phyloP scores from a whole-genome alignment of 1,140 invertebrate genomes.

The Melipona quadrifasciata region DNA sequence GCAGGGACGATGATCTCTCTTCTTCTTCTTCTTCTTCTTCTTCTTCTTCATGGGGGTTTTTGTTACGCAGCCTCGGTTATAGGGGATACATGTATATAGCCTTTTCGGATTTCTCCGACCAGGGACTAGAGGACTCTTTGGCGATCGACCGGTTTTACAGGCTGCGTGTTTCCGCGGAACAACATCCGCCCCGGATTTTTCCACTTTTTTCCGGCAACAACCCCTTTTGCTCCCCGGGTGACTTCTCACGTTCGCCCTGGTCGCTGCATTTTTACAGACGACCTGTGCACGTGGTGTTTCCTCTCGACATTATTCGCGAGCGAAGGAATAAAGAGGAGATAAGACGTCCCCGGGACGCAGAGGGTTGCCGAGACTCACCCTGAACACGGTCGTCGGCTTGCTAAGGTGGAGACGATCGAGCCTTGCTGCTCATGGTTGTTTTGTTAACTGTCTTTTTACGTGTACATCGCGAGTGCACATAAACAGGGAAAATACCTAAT shows the following conservation, averaged over 20 bases:
- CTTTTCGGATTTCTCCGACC: constrained; percentile 63
- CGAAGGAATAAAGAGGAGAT: neutral
- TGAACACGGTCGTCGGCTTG: constrained; percentile 49
- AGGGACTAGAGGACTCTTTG: constrained; percentile 80
- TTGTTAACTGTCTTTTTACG: neutral
- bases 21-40: neutral
- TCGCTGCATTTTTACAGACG: constrained; percentile 41
- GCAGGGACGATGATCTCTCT: constrained; percentile 6
- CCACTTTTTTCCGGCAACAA: constrained; percentile 40
- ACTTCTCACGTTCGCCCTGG: constrained; percentile 41
- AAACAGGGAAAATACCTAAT: neutral
- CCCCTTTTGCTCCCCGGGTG: neutral
- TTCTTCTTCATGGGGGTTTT: constrained; percentile 3
- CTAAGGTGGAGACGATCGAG: constrained; percentile 39
- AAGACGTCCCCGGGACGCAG: constrained; percentile 22
- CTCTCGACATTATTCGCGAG: neutral
- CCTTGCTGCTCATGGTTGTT: neutral
- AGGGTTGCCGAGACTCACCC: constrained; percentile 36
- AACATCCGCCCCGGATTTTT: constrained; percentile 29
- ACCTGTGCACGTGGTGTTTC: neutral
- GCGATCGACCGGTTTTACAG: constrained; percentile 69
- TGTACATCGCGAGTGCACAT: neutral
- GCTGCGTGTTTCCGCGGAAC: constrained; percentile 49
- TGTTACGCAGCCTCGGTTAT: constrained; percentile 20
- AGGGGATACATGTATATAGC: constrained; percentile 16